These are phyloP conservation scores for Doryteuthis pealeii DNA, from an alignment of 1,140 invertebrate species.

Conservation along the genomic window DNA sequence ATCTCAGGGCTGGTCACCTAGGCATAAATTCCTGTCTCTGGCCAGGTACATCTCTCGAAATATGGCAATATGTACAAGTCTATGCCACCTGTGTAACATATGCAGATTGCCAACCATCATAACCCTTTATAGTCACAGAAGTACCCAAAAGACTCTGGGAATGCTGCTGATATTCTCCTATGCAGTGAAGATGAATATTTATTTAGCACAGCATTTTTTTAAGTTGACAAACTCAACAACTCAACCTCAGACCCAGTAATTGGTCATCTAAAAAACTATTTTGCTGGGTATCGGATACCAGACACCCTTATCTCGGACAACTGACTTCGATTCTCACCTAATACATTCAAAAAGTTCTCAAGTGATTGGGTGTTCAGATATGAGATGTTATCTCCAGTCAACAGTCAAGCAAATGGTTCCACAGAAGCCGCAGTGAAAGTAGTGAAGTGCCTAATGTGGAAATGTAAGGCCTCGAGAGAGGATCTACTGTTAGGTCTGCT, in stretches of 20 bases:
- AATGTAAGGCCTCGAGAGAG: no score
- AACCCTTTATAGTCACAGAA: not conserved
- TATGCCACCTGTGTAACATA: not conserved
- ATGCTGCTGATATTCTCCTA: conserved; percentile 14
- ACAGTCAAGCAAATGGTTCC: no score
- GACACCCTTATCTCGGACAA: conserved; percentile 4
- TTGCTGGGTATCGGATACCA: conserved; percentile 19
- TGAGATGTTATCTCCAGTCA: no score
- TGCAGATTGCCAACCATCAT: conserved; percentile 16
- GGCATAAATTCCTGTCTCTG: not conserved
- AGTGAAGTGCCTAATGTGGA: no score
- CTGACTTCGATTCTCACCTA: not conserved
- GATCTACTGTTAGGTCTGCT: no score
- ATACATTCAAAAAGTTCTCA: no score
- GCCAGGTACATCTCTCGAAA: not conserved
- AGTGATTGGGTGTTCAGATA: no score
- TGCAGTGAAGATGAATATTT: conserved; percentile 1
- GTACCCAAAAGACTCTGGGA: conserved; percentile 10
- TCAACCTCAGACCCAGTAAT: conserved; percentile 12
- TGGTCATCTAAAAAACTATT: conserved; percentile 6
- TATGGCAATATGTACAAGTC: not conserved
- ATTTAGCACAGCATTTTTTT: conserved; percentile 20
- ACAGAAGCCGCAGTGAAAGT: no score
- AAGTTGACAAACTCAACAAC: conserved; percentile 7
- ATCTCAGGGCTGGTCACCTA: conserved; percentile 21